Conservation (phyloP, 1,140 invertebrate species). For the Hyposmocoma kahamanoa region DNA sequence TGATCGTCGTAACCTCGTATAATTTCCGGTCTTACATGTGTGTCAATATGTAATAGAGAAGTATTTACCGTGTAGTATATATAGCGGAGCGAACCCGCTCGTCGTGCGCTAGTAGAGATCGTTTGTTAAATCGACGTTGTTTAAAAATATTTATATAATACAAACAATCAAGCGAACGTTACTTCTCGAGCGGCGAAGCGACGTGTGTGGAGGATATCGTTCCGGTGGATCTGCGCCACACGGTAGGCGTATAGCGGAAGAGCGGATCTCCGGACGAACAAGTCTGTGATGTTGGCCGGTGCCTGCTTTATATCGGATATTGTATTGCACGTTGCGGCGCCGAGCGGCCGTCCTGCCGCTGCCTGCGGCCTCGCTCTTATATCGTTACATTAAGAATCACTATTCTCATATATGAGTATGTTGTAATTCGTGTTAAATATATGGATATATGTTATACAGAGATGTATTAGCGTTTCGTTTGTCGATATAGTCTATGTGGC, state of each 20-base stretch:
- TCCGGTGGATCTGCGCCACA: not conserved
- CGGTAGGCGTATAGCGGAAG: not conserved
- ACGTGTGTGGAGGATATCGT: constrained; percentile 12
- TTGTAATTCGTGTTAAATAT: constrained; percentile 20
- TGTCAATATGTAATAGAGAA: constrained; percentile 29
- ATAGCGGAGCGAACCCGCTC: not conserved
- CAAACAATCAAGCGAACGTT: constrained; percentile 27
- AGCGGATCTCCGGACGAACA: not conserved
- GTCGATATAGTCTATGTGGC: constrained; percentile 19
- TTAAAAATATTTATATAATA: constrained; percentile 21
- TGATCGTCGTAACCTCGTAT: not conserved
- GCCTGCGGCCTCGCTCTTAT: constrained; percentile 12
- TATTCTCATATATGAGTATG: too few relatives aligned
- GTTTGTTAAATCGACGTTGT: constrained; percentile 15
- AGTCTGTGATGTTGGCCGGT: constrained; percentile 9
- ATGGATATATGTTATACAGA: constrained; percentile 18
- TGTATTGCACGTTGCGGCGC: constrained; percentile 5
- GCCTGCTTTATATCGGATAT: constrained; percentile 23
- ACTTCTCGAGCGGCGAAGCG: constrained; percentile 17
- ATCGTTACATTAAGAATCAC: too few relatives aligned
- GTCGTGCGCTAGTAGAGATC: constrained; percentile 3
- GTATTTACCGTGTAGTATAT: constrained; percentile 8
- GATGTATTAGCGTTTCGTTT: constrained; percentile 17
- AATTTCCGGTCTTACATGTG: constrained; percentile 20
- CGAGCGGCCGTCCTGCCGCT: not conserved